Evolutionary conservation across 1,140 invertebrate genomes (phyloP).

Genomic region (Drosophila saltans): DNA sequence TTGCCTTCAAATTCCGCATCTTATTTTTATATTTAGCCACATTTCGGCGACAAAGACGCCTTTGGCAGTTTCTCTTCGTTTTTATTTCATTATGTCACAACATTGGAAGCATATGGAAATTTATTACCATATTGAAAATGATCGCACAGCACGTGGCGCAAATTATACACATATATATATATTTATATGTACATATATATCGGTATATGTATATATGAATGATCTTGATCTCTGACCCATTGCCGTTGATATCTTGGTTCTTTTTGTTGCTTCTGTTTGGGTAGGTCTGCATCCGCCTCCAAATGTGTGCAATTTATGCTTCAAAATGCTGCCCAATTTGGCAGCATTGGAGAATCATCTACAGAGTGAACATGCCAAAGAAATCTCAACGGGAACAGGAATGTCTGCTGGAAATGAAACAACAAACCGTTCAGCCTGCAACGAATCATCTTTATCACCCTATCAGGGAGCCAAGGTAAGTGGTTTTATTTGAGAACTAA

Average conservation of each 20-base stretch:
- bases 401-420: constrained; percentile 2
- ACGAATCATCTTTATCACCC: constrained; percentile 43
- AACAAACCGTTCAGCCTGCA: constrained; percentile 44
- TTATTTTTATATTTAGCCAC: constrained; percentile 75
- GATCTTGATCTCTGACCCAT: constrained; percentile 33
- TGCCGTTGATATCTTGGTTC: constrained; percentile 23
- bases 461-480: constrained; percentile 71
- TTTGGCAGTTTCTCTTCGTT: constrained; percentile 23
- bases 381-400: constrained; percentile 39
- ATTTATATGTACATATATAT: too few relatives aligned
- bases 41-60: constrained; percentile 59
- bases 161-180: constrained; percentile 28
- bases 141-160: constrained; percentile 52
- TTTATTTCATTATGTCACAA: constrained; percentile 75
- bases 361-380: constrained; percentile 85
- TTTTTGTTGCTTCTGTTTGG: constrained; percentile 1
- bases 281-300: constrained; percentile 75
- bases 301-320: constrained; percentile 97
- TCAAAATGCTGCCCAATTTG: constrained; percentile 98
- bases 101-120: constrained; percentile 69
- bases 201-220: too few relatives aligned
- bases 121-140: constrained; percentile 60
- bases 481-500: not conserved
- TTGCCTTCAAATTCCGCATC: constrained; percentile 61
- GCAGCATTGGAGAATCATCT: constrained; percentile 98